These are phyloP conservation scores for Leptonema lineaticorne DNA, from an alignment of 1,140 invertebrate species.

Conservation along the genomic window DNA sequence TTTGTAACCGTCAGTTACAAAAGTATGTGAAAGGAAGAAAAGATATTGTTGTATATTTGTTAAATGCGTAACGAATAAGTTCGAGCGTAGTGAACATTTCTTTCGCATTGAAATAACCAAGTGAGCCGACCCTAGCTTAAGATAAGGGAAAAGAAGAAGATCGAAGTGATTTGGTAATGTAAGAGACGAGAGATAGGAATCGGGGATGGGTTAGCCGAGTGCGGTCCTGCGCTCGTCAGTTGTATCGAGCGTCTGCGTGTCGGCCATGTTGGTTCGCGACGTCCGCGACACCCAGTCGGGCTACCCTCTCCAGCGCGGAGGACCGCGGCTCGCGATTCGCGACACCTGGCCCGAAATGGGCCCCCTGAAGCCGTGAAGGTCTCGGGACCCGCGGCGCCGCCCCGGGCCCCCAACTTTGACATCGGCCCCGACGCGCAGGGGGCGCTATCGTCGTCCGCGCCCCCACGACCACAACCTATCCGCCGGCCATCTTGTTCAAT, in stretches of 20 bases:
- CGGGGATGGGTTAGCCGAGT: not conserved
- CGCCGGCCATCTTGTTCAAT: not conserved
- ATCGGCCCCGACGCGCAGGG: slow-evolving; percentile 44
- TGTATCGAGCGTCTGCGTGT: slow-evolving; percentile 41
- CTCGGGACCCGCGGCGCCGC: slow-evolving; percentile 51
- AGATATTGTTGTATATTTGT: no score
- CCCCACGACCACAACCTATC: not conserved
- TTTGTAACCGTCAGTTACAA: no score
- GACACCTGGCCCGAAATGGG: slow-evolving; percentile 53
- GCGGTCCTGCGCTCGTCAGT: slow-evolving; percentile 25
- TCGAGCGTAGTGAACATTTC: no score
- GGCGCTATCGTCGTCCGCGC: not conserved
- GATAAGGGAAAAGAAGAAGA: no score
- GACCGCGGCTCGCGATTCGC: slow-evolving; percentile 47
- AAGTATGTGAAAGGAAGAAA: no score
- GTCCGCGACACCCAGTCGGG: slow-evolving; percentile 25
- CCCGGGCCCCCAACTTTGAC: slow-evolving; percentile 54
- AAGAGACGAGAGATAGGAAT: not conserved
- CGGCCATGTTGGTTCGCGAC: slow-evolving; percentile 33
- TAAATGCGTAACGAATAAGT: no score
- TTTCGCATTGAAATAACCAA: no score
- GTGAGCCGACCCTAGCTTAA: no score
- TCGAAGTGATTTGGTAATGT: no score
- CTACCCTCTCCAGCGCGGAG: slow-evolving; percentile 16
- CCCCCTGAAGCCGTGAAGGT: slow-evolving; percentile 44